A percentile compares a stretch with the other conserved stretches of the same genome.
Conservation (phyloP, 1,140 invertebrate species). For the Trachymyrmex septentrionalis region DNA sequence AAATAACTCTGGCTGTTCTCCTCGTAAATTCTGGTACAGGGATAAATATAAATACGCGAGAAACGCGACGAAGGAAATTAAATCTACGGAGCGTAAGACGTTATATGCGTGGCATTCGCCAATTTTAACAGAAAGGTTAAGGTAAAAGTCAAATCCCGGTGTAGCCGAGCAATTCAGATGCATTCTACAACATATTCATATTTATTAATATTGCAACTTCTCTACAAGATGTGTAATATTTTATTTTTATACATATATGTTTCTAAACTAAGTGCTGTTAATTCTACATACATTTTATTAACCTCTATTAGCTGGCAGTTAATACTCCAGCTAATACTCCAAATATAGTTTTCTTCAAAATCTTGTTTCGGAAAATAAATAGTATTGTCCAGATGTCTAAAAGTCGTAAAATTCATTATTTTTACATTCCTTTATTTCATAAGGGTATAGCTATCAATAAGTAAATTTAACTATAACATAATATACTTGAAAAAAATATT, state of each 20-base stretch:
- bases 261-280: neutral
- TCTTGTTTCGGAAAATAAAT: too few species aligned
- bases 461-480: too few species aligned
- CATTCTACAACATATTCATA: neutral
- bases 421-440: too few species aligned
- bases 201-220: neutral
- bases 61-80: conserved; percentile 16
- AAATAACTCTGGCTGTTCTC: conserved; percentile 17
- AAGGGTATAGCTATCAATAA: too few species aligned
- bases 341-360: too few species aligned
- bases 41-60: conserved; percentile 45
- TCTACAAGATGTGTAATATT: neutral
- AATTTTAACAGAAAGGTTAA: neutral
- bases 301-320: neutral
- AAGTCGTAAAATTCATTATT: too few species aligned
- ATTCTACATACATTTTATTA: neutral
- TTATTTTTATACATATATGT: neutral
- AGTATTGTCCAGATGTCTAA: too few species aligned
- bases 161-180: neutral
- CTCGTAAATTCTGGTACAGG: neutral
- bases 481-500: too few species aligned
- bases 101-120: neutral
- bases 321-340: too few species aligned
- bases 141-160: neutral
- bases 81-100: conserved; percentile 19